Base-by-base conservation (phyloP, 2,888 invertebrate genomes). In the Aleiodes testaceus region DNA sequence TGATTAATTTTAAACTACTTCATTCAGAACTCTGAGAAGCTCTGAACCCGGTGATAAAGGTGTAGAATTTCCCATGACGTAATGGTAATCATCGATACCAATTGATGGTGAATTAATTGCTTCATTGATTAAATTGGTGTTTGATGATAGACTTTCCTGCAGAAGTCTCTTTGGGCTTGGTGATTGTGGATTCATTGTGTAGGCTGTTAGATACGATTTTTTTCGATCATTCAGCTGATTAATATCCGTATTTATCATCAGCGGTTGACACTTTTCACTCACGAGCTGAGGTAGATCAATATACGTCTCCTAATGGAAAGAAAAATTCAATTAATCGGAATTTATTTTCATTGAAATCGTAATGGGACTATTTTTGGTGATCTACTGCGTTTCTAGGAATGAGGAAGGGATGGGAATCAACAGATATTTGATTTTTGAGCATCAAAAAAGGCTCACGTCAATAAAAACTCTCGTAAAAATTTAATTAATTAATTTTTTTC, bases 121-220 rank as follows among this genome's bases (percentile, higher is more conserved):
- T 1, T 22, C 16, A 18, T 52, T 26, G n/a, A 68, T 61, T 12
- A 14, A 11, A 50, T 45, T 18, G 11, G 16, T 50, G 16, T 36
- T 14, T 26, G 64, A 53, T 53, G 67, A 16, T 26, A 66, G n/a
- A 20, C 55, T 49, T 12, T 66, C 70, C 11, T 55, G 36, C 0
- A 70, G 45, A n/a, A 65, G n/a, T 36, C 59, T 70, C 55, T 65
- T 70, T 36, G 66, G 65, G 20, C 70, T 66, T 14, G 65, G 66
- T 14, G 55, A 65, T 16, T 20, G 36, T 36, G 55, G 30, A 53
- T 70, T 64, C 12, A 65, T 65, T 20, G 49, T 65, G 20, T 70
- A 53, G 3, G n/a, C 11, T 20, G 59, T 66, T 20, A 49, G 14
- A 42, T 50, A 70, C 4, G 30, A 30, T 6, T 16, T 22, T 9